Evolutionary conservation across 2,113 vertebrate species (phyloP).

Genomic region (Notiomystis cincta): DNA sequence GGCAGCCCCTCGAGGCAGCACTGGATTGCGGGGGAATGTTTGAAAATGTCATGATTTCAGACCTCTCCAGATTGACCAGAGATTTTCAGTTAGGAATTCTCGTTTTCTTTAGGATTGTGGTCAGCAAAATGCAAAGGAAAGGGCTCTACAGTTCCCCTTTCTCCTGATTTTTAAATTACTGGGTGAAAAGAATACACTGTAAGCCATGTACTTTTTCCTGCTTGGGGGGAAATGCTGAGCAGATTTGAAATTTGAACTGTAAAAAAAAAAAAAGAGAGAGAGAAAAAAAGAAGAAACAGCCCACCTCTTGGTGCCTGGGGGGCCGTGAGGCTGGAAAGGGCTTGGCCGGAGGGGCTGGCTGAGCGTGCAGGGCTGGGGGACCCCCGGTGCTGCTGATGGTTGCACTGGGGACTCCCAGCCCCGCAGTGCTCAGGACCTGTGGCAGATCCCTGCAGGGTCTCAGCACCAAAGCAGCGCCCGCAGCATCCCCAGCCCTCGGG

Average conservation of each 20-base stretch:
- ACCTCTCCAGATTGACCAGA: background rate
- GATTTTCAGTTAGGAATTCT: background rate
- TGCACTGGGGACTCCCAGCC: background rate
- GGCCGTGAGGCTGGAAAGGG: rapidly evolving
- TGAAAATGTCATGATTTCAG: background rate
- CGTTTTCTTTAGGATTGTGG: background rate
- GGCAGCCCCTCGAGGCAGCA: background rate
- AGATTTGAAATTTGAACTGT: background rate
- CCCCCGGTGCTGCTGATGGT: background rate
- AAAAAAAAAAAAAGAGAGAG: too few species aligned
- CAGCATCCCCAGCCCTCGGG: background rate
- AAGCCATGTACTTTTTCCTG: rapidly evolving
- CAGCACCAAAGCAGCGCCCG: background rate
- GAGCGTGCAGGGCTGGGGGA: background rate
- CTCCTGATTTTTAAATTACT: background rate
- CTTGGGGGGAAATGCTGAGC: background rate
- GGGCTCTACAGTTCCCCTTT: background rate
- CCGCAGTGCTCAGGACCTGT: background rate
- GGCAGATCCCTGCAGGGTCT: background rate
- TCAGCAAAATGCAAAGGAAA: background rate
- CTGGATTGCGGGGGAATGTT: background rate
- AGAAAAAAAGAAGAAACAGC: background rate
- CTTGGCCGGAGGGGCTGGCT: background rate
- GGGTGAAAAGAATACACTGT: rapidly evolving
- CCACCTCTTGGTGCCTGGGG: background rate